Percentiles rank a stretch among this genome's conserved stretches.
Conservation (phyloP, 1,140 invertebrate genomes). For the Daktulosphaira vitifoliae region DNA sequence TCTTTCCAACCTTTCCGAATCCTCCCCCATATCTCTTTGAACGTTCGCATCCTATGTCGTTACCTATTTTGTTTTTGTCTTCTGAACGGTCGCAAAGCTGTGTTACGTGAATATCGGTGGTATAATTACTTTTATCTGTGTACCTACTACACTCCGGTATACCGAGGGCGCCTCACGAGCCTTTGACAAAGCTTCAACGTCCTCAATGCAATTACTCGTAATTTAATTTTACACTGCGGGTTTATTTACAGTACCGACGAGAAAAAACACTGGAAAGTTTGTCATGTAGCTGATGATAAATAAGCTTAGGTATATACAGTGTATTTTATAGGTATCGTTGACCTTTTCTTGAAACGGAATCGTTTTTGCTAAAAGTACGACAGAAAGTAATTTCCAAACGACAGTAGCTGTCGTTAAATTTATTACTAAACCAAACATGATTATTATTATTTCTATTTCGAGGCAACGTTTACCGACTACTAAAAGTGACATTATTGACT, state of each 20-base stretch:
- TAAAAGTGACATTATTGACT: too few species aligned
- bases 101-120: background rate
- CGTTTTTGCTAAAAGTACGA: too few species aligned
- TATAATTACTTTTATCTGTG: background rate
- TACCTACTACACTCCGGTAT: background rate
- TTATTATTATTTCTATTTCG: slow-evolving; percentile 13
- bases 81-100: background rate
- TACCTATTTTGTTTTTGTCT: slow-evolving; percentile 10
- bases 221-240: slow-evolving; percentile 5
- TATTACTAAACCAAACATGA: slow-evolving; percentile 15
- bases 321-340: too few species aligned
- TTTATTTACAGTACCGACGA: too few species aligned
- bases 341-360: too few species aligned
- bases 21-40: background rate
- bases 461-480: background rate
- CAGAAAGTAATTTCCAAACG: background rate
- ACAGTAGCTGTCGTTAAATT: slow-evolving; percentile 20
- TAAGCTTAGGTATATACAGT: too few species aligned
- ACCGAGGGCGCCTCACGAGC: background rate
- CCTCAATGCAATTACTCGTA: slow-evolving; percentile 12
- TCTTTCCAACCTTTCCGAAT: too few species aligned
- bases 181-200: too few species aligned
- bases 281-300: too few species aligned
- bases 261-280: too few species aligned
- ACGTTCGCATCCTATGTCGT: too few species aligned